Evolutionary conservation across 1,140 invertebrate species (phyloP).

Genomic region (Sycophaga agraensis): DNA sequence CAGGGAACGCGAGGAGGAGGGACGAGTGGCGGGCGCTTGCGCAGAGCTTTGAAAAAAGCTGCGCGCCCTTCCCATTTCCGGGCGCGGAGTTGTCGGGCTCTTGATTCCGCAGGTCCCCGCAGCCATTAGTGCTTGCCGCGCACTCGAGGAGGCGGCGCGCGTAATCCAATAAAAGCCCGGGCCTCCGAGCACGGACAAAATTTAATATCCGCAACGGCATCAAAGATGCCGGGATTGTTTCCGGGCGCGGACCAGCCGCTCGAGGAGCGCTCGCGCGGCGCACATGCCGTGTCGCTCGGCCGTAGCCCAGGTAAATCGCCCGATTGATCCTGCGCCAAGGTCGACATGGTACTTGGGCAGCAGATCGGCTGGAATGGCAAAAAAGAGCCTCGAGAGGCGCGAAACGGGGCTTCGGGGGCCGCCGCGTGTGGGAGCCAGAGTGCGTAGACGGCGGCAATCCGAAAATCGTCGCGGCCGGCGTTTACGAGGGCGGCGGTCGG

Average conservation of each 20-base stretch:
- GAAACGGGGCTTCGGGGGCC: neutral
- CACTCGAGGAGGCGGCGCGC: neutral
- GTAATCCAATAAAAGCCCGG: conserved; percentile 55
- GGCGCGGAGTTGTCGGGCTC: too few species aligned
- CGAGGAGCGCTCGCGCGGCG: neutral
- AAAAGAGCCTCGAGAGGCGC: too few species aligned
- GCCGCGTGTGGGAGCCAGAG: neutral
- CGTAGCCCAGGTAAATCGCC: too few species aligned
- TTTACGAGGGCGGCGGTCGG: too few species aligned
- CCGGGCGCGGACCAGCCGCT: conserved; percentile 19
- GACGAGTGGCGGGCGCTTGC: conserved; percentile 37
- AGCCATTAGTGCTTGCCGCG: too few species aligned
- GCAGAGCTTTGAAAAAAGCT: neutral
- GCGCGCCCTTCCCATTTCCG: neutral
- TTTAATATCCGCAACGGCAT: conserved; percentile 57
- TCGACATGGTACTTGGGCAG: too few species aligned
- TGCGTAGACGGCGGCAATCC: neutral
- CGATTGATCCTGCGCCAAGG: too few species aligned
- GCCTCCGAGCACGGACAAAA: conserved; percentile 43
- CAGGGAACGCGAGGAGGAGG: conserved; percentile 29
- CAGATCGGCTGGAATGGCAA: too few species aligned
- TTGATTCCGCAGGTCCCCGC: too few species aligned
- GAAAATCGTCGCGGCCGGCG: neutral
- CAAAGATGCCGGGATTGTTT: conserved; percentile 55
- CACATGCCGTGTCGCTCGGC: too few species aligned